Base-by-base conservation (phyloP, 2,888 invertebrate genomes). In the Xestia ashworthii region DNA sequence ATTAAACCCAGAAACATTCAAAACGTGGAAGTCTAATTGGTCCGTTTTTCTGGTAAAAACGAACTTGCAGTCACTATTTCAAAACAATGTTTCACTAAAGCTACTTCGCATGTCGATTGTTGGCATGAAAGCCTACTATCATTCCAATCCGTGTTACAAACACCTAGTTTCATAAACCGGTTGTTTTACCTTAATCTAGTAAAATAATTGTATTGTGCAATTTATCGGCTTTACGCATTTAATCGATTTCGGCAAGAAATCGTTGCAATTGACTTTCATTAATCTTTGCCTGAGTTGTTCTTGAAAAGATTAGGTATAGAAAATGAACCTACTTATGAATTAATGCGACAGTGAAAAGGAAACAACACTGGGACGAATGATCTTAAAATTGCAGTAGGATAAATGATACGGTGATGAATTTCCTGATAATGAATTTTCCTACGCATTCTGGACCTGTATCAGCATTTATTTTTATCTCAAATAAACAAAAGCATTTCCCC, bases 181-280 rank as follows among this genome's bases (percentile, higher is more conserved):
- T 80, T 82, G 58, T 68, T 71, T 86, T 71, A 64, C 68, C 53
- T 75, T 66, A 79, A 82, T 71, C 70, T 86, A 25, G 55, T 73
- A 75, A 75, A 80, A 75, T 74, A 77, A 78, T 85, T 77, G 78
- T 69, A 75, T 69, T 82, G 58, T 77, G 67, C 46, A 80, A 86
- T 80, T 75, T 75, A 76, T 73, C 25, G 68, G 64, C 73, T 70
- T 53, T 70, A 82, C 71, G 76, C 73, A 16, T 74, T 48, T 48
- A 74, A 71, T 70, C 68, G 62, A 81, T 78, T 83, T 71, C 22
- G 19, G 44, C 44, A 38, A 50, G 41, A 81, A 60, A 46, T 46
- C 25, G 22, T 66, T 74, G 38, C 16, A 53, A 41, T 58, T 58
- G 16, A 76, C 68, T 80, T 76, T 68, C 38, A 70, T 76, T 70